Evolutionary conservation across 2,113 vertebrate genomes (phyloP).

Genomic region (Ageneiosus marmoratus): DNA sequence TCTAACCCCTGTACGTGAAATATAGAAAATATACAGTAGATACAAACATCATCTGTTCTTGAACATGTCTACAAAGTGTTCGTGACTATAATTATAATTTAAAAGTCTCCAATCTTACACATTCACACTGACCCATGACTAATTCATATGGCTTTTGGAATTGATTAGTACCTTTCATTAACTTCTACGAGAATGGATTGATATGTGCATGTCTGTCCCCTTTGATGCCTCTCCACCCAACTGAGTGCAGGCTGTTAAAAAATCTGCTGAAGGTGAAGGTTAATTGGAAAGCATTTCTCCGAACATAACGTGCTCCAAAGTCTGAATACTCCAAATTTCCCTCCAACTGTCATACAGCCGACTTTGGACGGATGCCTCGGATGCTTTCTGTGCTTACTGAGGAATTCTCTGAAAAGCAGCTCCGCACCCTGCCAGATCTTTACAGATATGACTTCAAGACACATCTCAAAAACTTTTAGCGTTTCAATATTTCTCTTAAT

Average conservation of each 20-base stretch:
- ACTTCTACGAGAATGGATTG: conserved; percentile 1
- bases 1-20: too few relatives aligned
- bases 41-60: not conserved
- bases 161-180: not conserved
- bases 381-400: not conserved
- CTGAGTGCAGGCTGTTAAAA: conserved; percentile 20
- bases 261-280: conserved; percentile 32
- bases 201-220: not conserved
- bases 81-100: not conserved
- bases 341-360: conserved; percentile 17
- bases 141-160: not conserved
- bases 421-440: not conserved
- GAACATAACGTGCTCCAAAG: conserved; percentile 15
- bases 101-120: not conserved
- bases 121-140: not conserved
- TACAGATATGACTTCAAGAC: conserved; percentile 1
- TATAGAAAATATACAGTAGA: not conserved
- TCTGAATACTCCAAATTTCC: conserved; percentile 7
- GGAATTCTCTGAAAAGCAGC: not conserved
- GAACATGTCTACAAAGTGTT: not conserved
- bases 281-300: conserved; percentile 22
- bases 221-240: conserved; percentile 15
- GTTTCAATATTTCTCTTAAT: conserved; percentile 3
- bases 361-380: conserved; percentile 23
- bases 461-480: not conserved